Percentiles rank a stretch among this genome's conserved stretches.
phyloP scores from a whole-genome alignment of 2,888 invertebrate genomes.

The Andrena minutula region DNA sequence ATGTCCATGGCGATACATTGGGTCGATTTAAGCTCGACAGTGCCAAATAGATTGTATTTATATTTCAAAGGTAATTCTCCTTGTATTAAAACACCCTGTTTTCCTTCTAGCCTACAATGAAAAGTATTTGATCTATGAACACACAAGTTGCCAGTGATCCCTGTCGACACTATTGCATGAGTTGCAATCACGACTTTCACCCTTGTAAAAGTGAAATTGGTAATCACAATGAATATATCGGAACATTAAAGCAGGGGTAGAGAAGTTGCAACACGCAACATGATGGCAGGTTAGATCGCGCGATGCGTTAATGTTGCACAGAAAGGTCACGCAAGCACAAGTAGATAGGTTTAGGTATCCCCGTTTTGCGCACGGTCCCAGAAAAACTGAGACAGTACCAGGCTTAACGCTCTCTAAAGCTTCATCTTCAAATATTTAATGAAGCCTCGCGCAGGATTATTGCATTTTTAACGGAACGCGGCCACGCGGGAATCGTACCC shows the following conservation, averaged over 20 bases:
- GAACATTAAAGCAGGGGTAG: not conserved
- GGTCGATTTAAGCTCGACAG: not conserved
- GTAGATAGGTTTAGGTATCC: not conserved
- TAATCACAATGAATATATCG: constrained; percentile 5
- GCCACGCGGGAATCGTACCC: constrained; percentile 20
- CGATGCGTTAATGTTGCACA: constrained; percentile 57
- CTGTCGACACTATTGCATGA: not conserved
- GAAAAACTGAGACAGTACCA: constrained; percentile 14
- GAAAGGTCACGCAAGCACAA: constrained; percentile 46
- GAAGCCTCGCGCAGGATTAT: constrained; percentile 58
- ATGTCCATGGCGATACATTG: not conserved
- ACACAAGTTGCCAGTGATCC: too few relatives aligned
- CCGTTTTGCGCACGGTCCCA: not conserved
- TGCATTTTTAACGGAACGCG: constrained; percentile 70
- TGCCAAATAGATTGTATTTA: not conserved
- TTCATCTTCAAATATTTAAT: constrained; percentile 70
- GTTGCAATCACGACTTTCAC: not conserved
- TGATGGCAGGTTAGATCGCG: constrained; percentile 63
- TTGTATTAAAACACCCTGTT: not conserved
- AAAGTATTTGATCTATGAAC: not conserved
- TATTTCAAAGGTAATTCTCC: not conserved
- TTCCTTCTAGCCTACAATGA: not conserved
- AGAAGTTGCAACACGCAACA: constrained; percentile 12
- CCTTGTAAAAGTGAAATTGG: not conserved
- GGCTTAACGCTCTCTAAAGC: constrained; percentile 62